These are phyloP conservation scores for Todiramphus saurophagus DNA, from an alignment of 2,113 vertebrate genomes.

Conservation along the genomic window DNA sequence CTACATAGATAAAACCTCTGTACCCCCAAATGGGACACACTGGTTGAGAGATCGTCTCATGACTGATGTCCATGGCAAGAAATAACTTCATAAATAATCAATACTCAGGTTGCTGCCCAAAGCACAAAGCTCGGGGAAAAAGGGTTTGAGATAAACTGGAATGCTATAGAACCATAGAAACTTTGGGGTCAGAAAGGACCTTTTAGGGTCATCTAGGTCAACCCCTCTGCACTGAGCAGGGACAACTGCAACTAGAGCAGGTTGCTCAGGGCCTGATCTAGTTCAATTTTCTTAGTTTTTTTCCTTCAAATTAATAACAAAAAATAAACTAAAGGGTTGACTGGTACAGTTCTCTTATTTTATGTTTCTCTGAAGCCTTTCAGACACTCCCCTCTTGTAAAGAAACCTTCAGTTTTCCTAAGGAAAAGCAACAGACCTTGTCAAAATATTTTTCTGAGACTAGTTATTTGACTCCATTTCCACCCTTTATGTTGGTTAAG, in stretches of 20 bases:
- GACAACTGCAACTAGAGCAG: neutral
- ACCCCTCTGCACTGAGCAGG: neutral
- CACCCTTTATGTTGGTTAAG: neutral
- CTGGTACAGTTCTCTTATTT: neutral
- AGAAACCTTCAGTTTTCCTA: fast-evolving
- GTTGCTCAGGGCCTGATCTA: no score
- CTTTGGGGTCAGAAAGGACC: no score
- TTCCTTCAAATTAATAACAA: neutral
- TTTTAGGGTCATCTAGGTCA: no score
- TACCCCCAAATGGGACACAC: neutral
- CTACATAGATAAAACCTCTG: no score
- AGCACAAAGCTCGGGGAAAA: neutral
- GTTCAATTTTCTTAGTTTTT: neutral
- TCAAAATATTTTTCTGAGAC: neutral
- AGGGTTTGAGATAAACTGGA: neutral
- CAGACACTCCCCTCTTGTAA: neutral
- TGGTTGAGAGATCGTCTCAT: neutral
- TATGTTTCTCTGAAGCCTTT: neutral
- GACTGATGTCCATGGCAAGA: fast-evolving
- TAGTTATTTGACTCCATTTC: neutral
- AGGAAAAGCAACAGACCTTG: fast-evolving
- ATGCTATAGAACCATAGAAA: neutral
- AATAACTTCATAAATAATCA: neutral
- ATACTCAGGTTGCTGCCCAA: neutral
- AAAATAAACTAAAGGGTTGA: neutral